Base-by-base conservation (phyloP, 2,113 vertebrate species). In the Daboia siamensis region DNA sequence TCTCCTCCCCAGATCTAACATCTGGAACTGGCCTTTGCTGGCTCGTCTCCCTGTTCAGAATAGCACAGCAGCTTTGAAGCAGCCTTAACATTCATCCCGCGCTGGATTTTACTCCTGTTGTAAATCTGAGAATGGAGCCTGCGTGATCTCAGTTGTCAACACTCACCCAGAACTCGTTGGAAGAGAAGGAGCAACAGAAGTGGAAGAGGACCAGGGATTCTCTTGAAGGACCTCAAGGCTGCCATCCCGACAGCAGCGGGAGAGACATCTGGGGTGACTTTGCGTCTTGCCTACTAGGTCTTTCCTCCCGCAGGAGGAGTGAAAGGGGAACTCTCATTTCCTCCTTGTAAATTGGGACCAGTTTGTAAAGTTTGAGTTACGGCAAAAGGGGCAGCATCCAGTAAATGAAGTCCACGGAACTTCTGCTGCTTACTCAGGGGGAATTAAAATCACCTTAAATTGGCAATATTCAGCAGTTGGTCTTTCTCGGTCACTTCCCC, bases 241-340 rank as follows among this genome's bases (percentile, higher is more conserved):
- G 87, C 87, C 87, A 88, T 88, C 2, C 8, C 0, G 10, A 56
- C 1, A 23, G n/a, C 21, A 15, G 87, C 21, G 5, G 29, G 52
- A 33, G 52, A 39, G 6, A 21, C 4, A 4, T 39, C 87, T 26
- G 4, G 21, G 0, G 9, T 20, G 21, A 44, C 4, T 57, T 44
- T 4, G 10, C 23, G 0, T 44, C 4, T 57, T 24, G 3, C 33
- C n/a, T 10, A 12, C 17, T 15, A 20, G 4, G 1, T n/a, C 3
- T 87, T 54, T 2, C 86, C 13, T 8, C 2, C 33, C 0, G 23
- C 1, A 3, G 21, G 24, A 11, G 21, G 20, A 20, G 33, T 0
- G 39, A 39, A 57, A 44, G 55, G 15, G 21, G 33, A 57, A 88
- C 4, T 33, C 10, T 3, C 1, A 39, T 39, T 57, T 88, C 87